Evolutionary conservation across 2,113 vertebrate genomes (phyloP), one percentile per base, ranked within the genome.

Genomic region (Lepus americanus): DNA sequence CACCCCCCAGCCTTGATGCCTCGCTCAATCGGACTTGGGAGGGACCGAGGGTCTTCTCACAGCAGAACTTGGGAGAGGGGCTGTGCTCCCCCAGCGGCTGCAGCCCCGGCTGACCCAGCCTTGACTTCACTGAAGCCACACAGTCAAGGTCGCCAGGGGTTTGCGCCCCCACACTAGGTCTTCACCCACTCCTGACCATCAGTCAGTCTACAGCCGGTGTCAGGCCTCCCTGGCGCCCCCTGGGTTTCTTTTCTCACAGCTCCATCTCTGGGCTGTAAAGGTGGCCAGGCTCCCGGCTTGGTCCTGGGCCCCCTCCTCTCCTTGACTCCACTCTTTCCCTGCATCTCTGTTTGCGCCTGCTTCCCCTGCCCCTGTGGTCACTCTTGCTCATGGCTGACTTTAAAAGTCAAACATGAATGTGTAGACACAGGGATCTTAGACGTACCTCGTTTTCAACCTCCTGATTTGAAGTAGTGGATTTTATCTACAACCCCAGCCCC

Each of bases 321-420:
- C 31, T 22, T 19, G 49, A n/a, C 27, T 64, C 12, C 29, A 29
- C 36, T 9, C 7, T 59, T 20, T 14, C 9, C 11, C 23, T 67
- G 74, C 51, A 44, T 16, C 12, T 25, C 9, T 22, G 9, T 16
- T n/a, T 29, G 64, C 72, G 4, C 25, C 61, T 73, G 90, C 11
- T 55, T 55, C 20, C 13, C 9, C 13, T 25, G 39, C 8, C 49
- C 31, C 4, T n/a, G 66, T 39, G 76, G 64, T 92, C 53, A 31
- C 84, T 73, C 64, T 92, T 96, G 61, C 20, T 84, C 95, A 29
- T 17, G 82, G 73, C 80, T 17, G 82, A 78, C 84, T 95, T 94
- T 49, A 53, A 89, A 84, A 89, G 70, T 25, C 67, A 88, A 91
- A 69, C 27, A 80, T 76, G 66, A 55, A 55, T 92, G 88, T 91